Percentiles rank a stretch among this genome's conserved stretches.
phyloP scores from a whole-genome alignment of 2,797 vertebrate genomes.

The Philypnodon macrostomus region DNA sequence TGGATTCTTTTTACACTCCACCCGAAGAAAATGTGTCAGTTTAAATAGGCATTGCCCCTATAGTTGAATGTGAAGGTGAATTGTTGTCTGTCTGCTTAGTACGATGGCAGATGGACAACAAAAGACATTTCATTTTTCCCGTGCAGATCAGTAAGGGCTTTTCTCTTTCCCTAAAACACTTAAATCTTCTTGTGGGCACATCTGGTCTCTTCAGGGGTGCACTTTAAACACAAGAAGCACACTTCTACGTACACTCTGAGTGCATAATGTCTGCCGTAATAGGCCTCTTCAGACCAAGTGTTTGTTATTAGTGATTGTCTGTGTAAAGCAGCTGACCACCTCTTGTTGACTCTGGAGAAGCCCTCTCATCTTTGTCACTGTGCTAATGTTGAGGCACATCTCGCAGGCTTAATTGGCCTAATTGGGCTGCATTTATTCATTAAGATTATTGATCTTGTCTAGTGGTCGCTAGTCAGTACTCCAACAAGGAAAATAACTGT shows the following conservation, averaged over 20 bases:
- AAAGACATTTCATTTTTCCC: constrained; percentile 56
- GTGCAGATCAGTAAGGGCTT: constrained; percentile 40
- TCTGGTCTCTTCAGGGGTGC: constrained; percentile 50
- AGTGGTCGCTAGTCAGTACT: constrained; percentile 9
- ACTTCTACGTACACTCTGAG: constrained; percentile 38
- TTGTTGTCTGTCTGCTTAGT: constrained; percentile 42
- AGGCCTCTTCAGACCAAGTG: constrained; percentile 37
- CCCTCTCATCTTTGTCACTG: constrained; percentile 38
- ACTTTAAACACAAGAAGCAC: constrained; percentile 22
- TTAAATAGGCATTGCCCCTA: too few species aligned
- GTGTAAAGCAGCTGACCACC: constrained; percentile 59
- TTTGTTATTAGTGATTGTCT: constrained; percentile 40
- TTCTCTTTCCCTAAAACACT: constrained; percentile 54
- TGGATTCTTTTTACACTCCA: too few species aligned
- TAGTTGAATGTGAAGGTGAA: too few species aligned
- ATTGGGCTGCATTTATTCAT: constrained; percentile 56
- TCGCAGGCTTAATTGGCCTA: constrained; percentile 36
- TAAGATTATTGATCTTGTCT: constrained; percentile 33
- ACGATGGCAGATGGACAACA: constrained; percentile 72
- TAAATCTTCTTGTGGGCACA: constrained; percentile 42
- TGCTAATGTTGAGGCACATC: constrained; percentile 32
- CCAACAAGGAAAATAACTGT: constrained; percentile 19
- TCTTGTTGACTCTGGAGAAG: constrained; percentile 56
- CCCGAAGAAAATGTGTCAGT: too few species aligned
- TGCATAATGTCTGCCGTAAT: constrained; percentile 41